Percentiles rank a stretch among this genome's conserved stretches.
These are phyloP conservation scores for Pentalonia nigronervosa DNA, from an alignment of 1,140 invertebrate species.

Conservation along the genomic window DNA sequence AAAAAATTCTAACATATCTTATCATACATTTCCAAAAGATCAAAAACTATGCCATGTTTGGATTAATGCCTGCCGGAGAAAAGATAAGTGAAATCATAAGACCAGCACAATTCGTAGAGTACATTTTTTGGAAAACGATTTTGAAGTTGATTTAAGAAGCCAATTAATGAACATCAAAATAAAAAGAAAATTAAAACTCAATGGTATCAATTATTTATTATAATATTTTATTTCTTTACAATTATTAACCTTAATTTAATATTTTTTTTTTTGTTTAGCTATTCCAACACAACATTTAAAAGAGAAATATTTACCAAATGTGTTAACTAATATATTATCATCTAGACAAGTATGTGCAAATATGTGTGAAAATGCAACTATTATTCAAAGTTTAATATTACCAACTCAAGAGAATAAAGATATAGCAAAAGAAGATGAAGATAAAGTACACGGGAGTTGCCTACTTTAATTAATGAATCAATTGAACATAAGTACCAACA, in stretches of 20 bases:
- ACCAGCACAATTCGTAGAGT: neutral
- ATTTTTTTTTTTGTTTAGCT: neutral
- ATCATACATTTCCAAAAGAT: neutral
- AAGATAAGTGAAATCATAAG: neutral
- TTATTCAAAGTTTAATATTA: neutral
- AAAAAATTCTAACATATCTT: neutral
- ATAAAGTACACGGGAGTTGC: too few species aligned
- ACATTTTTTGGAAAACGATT: neutral
- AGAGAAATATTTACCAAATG: neutral
- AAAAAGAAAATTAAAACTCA: neutral
- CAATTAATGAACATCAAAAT: neutral
- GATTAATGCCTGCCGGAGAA: neutral
- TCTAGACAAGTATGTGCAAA: neutral
- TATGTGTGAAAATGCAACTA: neutral
- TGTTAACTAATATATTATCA: neutral
- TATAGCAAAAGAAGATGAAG: neutral
- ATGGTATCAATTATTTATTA: neutral
- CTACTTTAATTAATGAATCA: neutral
- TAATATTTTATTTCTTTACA: neutral
- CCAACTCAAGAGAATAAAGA: neutral
- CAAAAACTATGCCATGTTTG: neutral
- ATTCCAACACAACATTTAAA: neutral
- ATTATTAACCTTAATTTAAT: neutral
- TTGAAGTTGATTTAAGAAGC: constrained; percentile 4
- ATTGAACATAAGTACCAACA: neutral